Percentiles rank a stretch among this genome's conserved stretches.
Conservation (phyloP, 2,113 vertebrate species). For the Colius striatus region DNA sequence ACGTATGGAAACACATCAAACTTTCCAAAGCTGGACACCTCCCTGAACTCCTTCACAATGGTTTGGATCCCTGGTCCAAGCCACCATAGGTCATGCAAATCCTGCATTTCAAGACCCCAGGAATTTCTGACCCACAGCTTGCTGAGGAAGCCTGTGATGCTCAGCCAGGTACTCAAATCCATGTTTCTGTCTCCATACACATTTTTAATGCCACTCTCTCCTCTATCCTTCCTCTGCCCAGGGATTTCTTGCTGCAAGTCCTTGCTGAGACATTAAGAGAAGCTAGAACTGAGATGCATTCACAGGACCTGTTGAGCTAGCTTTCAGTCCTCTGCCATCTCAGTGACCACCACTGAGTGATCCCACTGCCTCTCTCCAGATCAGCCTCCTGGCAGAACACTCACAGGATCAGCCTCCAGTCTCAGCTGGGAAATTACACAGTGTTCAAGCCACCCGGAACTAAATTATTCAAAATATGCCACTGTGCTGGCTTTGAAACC, state of each 20-base stretch:
- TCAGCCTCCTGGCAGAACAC: constrained; percentile 17
- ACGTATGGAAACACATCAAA: background rate
- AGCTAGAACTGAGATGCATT: background rate
- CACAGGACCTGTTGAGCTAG: background rate
- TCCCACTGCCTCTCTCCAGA: background rate
- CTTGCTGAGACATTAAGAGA: background rate
- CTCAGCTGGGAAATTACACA: constrained; percentile 1
- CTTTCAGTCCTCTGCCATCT: background rate
- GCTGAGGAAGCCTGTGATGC: background rate
- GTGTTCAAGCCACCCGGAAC: constrained; percentile 5
- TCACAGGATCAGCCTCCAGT: background rate
- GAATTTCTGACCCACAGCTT: background rate
- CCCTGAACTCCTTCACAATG: background rate
- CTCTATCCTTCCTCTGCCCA: background rate
- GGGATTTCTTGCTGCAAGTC: background rate
- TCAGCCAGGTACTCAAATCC: background rate
- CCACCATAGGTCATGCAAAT: background rate
- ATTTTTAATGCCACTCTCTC: background rate
- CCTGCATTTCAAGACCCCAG: background rate
- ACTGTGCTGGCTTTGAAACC: constrained; percentile 47
- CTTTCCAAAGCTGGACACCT: background rate
- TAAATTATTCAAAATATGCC: constrained; percentile 63
- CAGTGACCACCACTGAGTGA: fast-evolving
- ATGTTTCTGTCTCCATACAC: background rate
- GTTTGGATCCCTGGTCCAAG: background rate